A percentile compares a stretch with the other conserved stretches of the same genome.
phyloP scores from a whole-genome alignment of 2,113 vertebrate species.

The Austrofundulus limnaeus region DNA sequence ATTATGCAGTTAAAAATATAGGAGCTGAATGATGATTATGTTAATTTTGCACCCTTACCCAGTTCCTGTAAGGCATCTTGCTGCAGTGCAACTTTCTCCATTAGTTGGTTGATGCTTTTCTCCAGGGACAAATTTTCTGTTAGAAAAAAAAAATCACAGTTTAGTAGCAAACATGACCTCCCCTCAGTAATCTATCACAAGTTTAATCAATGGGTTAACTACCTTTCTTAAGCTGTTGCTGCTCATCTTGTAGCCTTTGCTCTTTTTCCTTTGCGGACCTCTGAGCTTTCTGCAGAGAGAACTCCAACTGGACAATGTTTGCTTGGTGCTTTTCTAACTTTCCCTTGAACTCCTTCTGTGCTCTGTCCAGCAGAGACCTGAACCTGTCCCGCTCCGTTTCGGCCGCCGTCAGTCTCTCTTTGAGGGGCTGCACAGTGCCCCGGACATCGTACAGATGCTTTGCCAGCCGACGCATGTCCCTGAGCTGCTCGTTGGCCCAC shows the following conservation, averaged over 20 bases:
- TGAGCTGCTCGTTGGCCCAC: slow-evolving; percentile 86
- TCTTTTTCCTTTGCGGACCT: slow-evolving; percentile 57
- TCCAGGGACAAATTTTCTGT: slow-evolving; percentile 74
- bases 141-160: slow-evolving; percentile 16
- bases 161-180: not conserved
- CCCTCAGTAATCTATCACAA: not conserved
- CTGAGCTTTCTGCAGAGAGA: slow-evolving; percentile 63
- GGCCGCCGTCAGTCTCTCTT: slow-evolving; percentile 67
- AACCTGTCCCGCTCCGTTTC: slow-evolving; percentile 74
- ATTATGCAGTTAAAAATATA: not conserved
- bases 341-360: slow-evolving; percentile 63
- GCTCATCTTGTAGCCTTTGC: slow-evolving; percentile 72
- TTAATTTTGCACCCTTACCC: slow-evolving; percentile 72
- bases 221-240: slow-evolving; percentile 80
- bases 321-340: slow-evolving; percentile 68
- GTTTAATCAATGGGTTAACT: not conserved
- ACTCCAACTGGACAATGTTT: slow-evolving; percentile 74
- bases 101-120: slow-evolving; percentile 69
- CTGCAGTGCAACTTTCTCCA: slow-evolving; percentile 74
- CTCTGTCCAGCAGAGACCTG: slow-evolving; percentile 62
- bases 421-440: slow-evolving; percentile 78
- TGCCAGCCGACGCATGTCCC: slow-evolving; percentile 81
- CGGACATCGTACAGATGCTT: slow-evolving; percentile 84
- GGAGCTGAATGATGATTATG: not conserved
- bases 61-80: slow-evolving; percentile 73